Base-by-base conservation (phyloP, 2,888 invertebrate genomes). In the Cyaniris semiargus region DNA sequence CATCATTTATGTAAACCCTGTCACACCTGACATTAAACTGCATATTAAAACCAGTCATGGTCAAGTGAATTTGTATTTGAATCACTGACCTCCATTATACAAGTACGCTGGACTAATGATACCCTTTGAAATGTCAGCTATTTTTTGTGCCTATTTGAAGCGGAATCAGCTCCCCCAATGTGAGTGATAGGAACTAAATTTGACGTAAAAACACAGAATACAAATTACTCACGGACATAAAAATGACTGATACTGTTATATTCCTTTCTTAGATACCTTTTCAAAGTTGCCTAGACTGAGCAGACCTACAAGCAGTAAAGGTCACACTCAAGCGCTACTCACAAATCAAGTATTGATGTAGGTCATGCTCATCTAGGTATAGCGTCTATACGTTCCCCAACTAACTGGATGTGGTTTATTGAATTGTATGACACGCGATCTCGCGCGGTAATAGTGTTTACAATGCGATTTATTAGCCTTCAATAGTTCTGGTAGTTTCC, bases 391-490 rank as follows among this genome's bases (percentile, higher is more conserved):
- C 15, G 78, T 79, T 79, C 76, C 70, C 78, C 74, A 75, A 76
- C 75, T 76, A 78, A 79, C 76, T 80, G 79, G 79, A 81, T 79
- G 76, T 79, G 80, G 77, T 79, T 82, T 81, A 82, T 82, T 80
- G 80, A 81, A 81, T 80, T 78, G 81, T 80, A 77, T 79, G 81
- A 79, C 82, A 82, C 79, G 81, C 80, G 77, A 79, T 66, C 77
- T 78, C 79, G 76, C 78, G 72, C 56, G 60, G 76, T 58, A 76
- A 18, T 53, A 44, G 72, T 71, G 78, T 79, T 78, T 76, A 78
- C 77, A 79, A 77, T 76, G 60, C 60, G 71, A 78, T 60, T 74
- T 76, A 78, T 76, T 76, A 72, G 70, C 34, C 18, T 72, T 72
- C 27, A 74, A 72, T 53, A 48, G 44, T 74, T 74, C 48, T 53